phyloP scores from a whole-genome alignment of 2,113 vertebrate genomes.

The Triplophysa rosa region DNA sequence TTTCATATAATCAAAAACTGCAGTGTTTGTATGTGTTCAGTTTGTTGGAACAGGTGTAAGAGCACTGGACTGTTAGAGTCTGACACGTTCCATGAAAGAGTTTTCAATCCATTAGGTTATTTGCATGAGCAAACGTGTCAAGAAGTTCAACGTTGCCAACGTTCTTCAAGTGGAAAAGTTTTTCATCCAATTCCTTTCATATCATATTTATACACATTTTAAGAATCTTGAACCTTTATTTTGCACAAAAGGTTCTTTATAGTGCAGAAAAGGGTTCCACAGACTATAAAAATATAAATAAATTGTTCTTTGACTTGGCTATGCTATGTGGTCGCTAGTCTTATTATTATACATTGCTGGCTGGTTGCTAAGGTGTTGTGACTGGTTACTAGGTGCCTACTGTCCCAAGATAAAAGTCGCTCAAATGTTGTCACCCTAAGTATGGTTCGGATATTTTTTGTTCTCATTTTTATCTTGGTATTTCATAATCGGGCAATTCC shows the following conservation, averaged over 20 bases:
- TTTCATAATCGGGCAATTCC: too few relatives aligned
- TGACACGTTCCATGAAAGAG: constrained; percentile 1
- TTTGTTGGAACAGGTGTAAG: not conserved
- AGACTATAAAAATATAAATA: too few relatives aligned
- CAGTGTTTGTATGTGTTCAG: not conserved
- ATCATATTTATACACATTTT: too few relatives aligned
- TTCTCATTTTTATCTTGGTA: too few relatives aligned
- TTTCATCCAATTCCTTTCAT: not conserved
- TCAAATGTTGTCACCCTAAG: too few relatives aligned
- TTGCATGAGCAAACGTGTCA: constrained; percentile 12
- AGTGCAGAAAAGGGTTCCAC: too few relatives aligned
- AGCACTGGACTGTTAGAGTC: not conserved
- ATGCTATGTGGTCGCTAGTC: too few relatives aligned
- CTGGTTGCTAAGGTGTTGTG: not conserved
- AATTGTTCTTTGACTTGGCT: too few relatives aligned
- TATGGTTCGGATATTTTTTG: too few relatives aligned
- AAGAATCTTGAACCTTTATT: too few relatives aligned
- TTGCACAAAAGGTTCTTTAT: too few relatives aligned
- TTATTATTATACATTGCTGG: not conserved
- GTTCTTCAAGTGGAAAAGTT: too few relatives aligned
- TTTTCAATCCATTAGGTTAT: not conserved
- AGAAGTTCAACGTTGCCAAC: not conserved
- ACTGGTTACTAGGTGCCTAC: not conserved
- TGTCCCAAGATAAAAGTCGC: not conserved
- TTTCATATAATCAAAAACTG: not conserved